Evolutionary conservation across 1,140 invertebrate genomes (phyloP).

Genomic region (Tetramorium parvispinum): DNA sequence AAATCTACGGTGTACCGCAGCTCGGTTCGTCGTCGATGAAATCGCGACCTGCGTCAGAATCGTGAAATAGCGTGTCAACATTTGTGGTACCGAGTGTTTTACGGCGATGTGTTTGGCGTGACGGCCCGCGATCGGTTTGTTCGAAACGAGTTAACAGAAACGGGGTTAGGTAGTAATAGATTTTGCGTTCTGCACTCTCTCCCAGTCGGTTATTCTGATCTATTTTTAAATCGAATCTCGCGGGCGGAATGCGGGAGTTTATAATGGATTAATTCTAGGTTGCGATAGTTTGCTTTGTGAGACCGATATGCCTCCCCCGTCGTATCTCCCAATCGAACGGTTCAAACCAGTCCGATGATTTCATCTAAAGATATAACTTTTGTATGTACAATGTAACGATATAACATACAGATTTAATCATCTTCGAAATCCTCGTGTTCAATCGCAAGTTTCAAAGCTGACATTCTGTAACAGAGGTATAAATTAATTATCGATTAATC

Average conservation of each 20-base stretch:
- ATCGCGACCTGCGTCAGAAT: neutral
- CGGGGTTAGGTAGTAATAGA: constrained; percentile 41
- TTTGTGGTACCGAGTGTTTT: constrained; percentile 51
- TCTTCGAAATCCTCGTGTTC: neutral
- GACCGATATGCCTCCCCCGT: neutral
- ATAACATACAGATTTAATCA: constrained; percentile 11
- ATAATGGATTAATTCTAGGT: constrained; percentile 50
- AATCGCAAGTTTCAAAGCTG: neutral
- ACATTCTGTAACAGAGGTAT: neutral
- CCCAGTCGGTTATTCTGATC: neutral
- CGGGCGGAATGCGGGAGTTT: neutral
- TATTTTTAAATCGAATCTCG: constrained; percentile 55
- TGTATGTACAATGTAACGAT: neutral
- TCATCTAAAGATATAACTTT: constrained; percentile 17
- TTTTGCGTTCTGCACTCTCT: neutral
- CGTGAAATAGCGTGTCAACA: constrained; percentile 51
- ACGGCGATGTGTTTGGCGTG: constrained; percentile 36
- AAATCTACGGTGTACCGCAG: constrained; percentile 10
- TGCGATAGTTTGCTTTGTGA: constrained; percentile 38
- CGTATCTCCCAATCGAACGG: neutral
- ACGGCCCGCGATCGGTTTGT: constrained; percentile 23
- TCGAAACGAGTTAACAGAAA: constrained; percentile 38
- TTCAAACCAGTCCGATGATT: neutral
- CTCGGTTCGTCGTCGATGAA: constrained; percentile 26
- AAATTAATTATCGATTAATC: neutral